Conservation (phyloP, 2,888 invertebrate genomes). For the Candidula unifasciata region DNA sequence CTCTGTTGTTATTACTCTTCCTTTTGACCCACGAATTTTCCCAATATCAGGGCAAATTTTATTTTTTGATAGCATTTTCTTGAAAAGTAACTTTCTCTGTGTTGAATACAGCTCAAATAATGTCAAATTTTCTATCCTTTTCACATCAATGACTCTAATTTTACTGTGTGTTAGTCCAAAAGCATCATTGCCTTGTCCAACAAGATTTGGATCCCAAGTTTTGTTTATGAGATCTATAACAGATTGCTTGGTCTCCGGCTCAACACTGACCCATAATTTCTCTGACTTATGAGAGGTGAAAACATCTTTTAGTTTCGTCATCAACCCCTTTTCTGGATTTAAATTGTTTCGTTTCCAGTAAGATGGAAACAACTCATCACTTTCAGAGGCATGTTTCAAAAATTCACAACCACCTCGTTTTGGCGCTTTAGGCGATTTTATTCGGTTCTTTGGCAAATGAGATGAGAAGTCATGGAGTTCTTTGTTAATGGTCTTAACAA, state of each 20-base stretch:
- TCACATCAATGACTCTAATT: conserved; percentile 57
- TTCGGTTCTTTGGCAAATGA: conserved; percentile 29
- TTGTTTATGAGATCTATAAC: conserved; percentile 57
- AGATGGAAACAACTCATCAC: conserved; percentile 49
- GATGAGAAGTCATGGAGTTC: neutral
- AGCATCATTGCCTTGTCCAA: conserved; percentile 66
- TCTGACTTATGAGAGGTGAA: neutral
- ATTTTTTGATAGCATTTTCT: conserved; percentile 42
- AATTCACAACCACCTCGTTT: conserved; percentile 54
- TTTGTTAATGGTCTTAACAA: neutral
- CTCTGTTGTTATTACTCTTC: conserved; percentile 32
- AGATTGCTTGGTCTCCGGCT: conserved; percentile 49
- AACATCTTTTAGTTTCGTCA: neutral
- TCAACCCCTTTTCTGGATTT: neutral
- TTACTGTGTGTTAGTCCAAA: neutral
- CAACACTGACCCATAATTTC: conserved; percentile 50
- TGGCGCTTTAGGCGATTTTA: conserved; percentile 22
- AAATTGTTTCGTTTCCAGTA: conserved; percentile 56
- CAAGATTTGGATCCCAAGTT: conserved; percentile 54
- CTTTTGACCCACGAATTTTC: conserved; percentile 33
- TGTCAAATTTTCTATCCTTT: conserved; percentile 63
- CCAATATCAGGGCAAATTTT: conserved; percentile 47
- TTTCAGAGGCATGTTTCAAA: conserved; percentile 47
- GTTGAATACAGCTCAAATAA: conserved; percentile 59
- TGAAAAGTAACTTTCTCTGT: conserved; percentile 55